Base-by-base conservation (phyloP, 2,797 vertebrate species). In the Argya squamiceps region DNA sequence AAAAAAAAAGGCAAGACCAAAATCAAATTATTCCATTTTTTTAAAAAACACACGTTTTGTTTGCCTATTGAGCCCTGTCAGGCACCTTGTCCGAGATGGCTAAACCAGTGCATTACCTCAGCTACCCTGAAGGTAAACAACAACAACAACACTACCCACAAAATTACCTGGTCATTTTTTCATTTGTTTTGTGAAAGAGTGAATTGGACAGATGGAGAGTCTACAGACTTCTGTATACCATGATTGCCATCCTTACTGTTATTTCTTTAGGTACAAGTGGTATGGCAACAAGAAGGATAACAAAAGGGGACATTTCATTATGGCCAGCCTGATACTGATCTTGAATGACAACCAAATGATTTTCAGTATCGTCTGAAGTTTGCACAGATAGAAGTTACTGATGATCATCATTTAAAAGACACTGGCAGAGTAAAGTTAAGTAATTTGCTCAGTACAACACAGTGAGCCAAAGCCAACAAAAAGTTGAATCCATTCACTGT, bases 381-480 rank as follows among this genome's bases (percentile, higher is more conserved):
- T 44, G 6, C 36, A 41, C 37, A 55, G 58, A 22, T 26, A 41
- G n/a, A 83, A 58, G 12, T 52, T 75, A 43, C 19, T 39, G 34
- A 24, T 41, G 6, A 39, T 69, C 73, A 34, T 70, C 1, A 10
- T 59, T 53, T 71, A 44, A 92, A 43, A 76, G 39, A 46, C 39
- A 39, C 4, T 39, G n/a, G 14, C 36, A 39, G 3, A 59, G 23
- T 19, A 23, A 90, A 81, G 34, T 84, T 79, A 55, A 59, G 24
- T 70, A 22, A 15, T 67, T 91, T 91, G 41, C 15, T 74, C 46
- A 47, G 52, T 65, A 67, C 1, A 3, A 11, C 14, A 53, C 44
- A 68, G 58, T 39, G 71, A 91, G 63, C 78, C 88, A 97, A 93
- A 94, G 44, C 30, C 80, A 89, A 74, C 74, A 76, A 64, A 67